Conservation (phyloP, 2,888 invertebrate species). For the Tetanocera ferruginea region DNA sequence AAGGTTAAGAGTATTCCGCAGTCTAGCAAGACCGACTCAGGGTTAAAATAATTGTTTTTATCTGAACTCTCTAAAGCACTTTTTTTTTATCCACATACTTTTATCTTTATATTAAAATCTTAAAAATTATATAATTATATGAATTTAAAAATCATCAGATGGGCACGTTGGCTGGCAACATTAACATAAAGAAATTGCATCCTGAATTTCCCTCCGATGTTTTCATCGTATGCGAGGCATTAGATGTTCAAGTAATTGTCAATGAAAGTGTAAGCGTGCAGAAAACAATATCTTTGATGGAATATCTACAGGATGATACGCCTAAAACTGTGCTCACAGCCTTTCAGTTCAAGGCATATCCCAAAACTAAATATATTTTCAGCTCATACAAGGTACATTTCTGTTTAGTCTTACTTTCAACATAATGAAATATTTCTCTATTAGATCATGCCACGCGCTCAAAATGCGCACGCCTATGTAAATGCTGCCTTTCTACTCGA, state of each 20-base stretch:
- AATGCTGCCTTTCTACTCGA: constrained; percentile 81
- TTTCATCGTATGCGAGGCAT: constrained; percentile 71
- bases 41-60: background rate
- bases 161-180: constrained; percentile 77
- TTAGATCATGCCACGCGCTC: constrained; percentile 79
- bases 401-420: background rate
- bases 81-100: background rate
- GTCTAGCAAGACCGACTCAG: no score
- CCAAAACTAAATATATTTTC: constrained; percentile 48
- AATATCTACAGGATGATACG: constrained; percentile 70
- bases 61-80: background rate
- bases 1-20: no score
- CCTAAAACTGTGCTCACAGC: constrained; percentile 42
- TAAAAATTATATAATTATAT: background rate
- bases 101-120: background rate
- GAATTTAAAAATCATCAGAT: constrained; percentile 62
- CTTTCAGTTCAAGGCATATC: constrained; percentile 46
- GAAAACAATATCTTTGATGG: constrained; percentile 61
- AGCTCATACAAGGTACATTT: constrained; percentile 48
- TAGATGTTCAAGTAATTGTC: constrained; percentile 66
- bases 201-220: constrained; percentile 79
- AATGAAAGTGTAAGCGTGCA: constrained; percentile 67
- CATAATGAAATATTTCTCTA: background rate
- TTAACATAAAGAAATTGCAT: constrained; percentile 76
- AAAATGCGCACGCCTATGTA: constrained; percentile 81